Base-by-base conservation (phyloP, 2,113 vertebrate species). In the Theristicus caerulescens region DNA sequence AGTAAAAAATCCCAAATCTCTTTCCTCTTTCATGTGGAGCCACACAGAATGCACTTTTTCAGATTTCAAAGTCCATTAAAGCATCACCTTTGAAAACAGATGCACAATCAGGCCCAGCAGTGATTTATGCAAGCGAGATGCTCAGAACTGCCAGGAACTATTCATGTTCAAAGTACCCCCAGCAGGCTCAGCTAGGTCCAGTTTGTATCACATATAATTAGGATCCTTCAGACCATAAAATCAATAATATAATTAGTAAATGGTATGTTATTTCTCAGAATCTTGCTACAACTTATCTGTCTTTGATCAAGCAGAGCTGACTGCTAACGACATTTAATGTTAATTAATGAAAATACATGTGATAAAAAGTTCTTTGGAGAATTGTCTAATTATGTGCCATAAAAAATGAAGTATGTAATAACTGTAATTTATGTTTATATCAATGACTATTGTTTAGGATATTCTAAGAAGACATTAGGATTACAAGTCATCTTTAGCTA, bases 221-320 rank as follows among this genome's bases (percentile, higher is more conserved):
- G 96, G 97, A 98, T 98, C 98, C 98, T 96, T 97, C 98, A 97
- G 95, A 97, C 98, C 95, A 96, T 96, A 97, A 98, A 98, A 97
- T 98, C 98, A 98, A 98, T 98, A 97, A 96, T 74, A 96, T 96
- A 98, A 98, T 99, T 98, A 98, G 97, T 96, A 98, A 97, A 97
- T 97, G 98, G 97, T 96, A 90, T 82, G 94, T 96, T 97, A 96
- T 98, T 98, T 91, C 96, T 98, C 97, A 97, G 96, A 98, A 98
- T 98, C 98, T 98, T 98, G 94, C 98, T 97, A 97, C 95, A 96
- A 98, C 98, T 98, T 98, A 98, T 91, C 94, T 51, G 91, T 55
- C 98, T 98, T 98, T 98, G 98, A 98, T 98, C 98, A 97, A 91
- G 93, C 73, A 25, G 59, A 94, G 92, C 88, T 97, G 95, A 97